A percentile compares a stretch with the other conserved stretches of the same genome.
Evolutionary conservation across 1,140 invertebrate genomes (phyloP).

Genomic region (Cydia splendana): DNA sequence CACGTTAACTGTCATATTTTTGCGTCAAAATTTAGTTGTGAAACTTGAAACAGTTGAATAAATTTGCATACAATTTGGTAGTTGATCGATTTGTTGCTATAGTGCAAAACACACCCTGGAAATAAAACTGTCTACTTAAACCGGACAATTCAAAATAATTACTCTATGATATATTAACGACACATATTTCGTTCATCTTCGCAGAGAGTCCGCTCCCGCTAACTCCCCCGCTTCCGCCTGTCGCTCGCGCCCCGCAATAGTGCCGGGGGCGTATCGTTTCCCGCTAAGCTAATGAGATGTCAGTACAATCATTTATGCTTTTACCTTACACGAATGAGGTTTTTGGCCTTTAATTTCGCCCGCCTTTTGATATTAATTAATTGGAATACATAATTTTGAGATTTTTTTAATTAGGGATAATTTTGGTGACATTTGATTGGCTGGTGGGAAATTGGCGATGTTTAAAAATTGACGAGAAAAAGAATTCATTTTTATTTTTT

Average conservation of each 20-base stretch:
- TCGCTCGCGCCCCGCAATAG: constrained; percentile 48
- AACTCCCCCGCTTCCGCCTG: constrained; percentile 33
- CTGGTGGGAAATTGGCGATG: constrained; percentile 18
- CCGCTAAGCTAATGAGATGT: constrained; percentile 78
- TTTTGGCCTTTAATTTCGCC: constrained; percentile 70
- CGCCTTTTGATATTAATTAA: constrained; percentile 71
- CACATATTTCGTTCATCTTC: too few species aligned
- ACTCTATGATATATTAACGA: too few species aligned
- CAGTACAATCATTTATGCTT: constrained; percentile 78
- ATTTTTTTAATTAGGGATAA: constrained; percentile 13
- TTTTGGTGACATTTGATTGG: constrained; percentile 24
- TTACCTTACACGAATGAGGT: constrained; percentile 70
- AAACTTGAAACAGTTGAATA: too few species aligned
- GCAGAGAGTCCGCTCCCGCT: background rate
- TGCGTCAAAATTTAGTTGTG: too few species aligned
- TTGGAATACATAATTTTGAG: constrained; percentile 34
- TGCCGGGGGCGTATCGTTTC: constrained; percentile 65
- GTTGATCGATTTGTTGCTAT: too few species aligned
- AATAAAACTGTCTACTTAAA: too few species aligned
- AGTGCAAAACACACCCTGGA: too few species aligned
- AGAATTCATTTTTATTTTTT: background rate
- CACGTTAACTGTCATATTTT: too few species aligned
- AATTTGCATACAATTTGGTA: too few species aligned
- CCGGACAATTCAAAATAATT: too few species aligned
- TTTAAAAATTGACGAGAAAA: constrained; percentile 15